A percentile compares a stretch with the other conserved stretches of the same genome.
phyloP scores from a whole-genome alignment of 2,113 vertebrate genomes.

The Mobula hypostoma region DNA sequence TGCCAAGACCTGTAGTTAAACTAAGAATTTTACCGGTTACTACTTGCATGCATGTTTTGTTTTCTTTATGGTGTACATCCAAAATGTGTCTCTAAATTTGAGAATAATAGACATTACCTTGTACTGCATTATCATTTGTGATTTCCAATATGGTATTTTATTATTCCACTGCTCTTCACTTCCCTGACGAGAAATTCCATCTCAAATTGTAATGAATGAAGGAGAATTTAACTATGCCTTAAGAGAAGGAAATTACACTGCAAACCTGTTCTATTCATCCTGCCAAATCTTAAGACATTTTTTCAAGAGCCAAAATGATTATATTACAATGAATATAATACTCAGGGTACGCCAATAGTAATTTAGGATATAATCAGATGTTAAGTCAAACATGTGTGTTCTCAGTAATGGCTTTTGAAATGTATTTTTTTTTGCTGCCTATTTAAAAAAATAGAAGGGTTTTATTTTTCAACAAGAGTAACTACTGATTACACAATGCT shows the following conservation, averaged over 20 bases:
- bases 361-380: not conserved
- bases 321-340: not conserved
- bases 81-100: not conserved
- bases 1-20: too few species aligned
- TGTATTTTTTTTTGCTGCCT: not conserved
- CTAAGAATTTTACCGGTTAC: not conserved
- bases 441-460: constrained; percentile 10
- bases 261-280: not conserved
- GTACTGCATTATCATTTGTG: not conserved
- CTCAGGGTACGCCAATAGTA: not conserved
- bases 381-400: not conserved
- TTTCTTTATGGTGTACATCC: not conserved
- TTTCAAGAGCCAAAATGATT: not conserved
- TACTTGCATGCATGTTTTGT: not conserved
- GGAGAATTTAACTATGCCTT: not conserved
- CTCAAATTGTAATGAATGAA: not conserved
- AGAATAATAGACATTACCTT: not conserved
- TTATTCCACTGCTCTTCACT: not conserved
- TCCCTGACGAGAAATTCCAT: not conserved
- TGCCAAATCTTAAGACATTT: not conserved
- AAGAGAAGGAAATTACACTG: not conserved
- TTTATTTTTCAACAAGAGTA: not conserved
- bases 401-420: not conserved
- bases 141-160: not conserved
- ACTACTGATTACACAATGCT: not conserved